Base-by-base conservation (phyloP, 2,113 vertebrate species). In the Chrysochloris asiatica region DNA sequence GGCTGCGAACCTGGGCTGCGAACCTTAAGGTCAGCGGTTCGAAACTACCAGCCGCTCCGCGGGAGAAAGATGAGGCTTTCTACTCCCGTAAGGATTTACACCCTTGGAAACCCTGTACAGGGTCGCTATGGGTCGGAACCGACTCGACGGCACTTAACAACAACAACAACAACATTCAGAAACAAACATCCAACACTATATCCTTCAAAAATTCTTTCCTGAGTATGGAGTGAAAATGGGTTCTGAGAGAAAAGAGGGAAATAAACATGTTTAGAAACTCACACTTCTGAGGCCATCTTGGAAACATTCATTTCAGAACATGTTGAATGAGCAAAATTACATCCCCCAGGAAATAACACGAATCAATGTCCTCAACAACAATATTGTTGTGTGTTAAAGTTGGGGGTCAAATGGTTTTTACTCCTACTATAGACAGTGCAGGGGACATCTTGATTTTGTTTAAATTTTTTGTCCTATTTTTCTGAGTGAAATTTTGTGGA, bases 181-280 rank as follows among this genome's bases (percentile, higher is more conserved):
- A 94, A 88, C 52, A 43, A 73, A 86, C 12, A 61, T 30, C 36
- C 41, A 19, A 88, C 85, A 79, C 22, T 48, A 36, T 90, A 61
- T 45, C 43, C n/a, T 86, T 73, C 28, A 67, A 8, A 83, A 67
- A 59, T 86, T n/a, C 4, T 91, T 6, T 36, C 19, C 10, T 41
- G 4, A 45, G 43, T 13, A 5, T 47, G 54, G 36, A n/a, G n/a
- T 79, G 48, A 82, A n/a, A 82, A 21, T 79, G 24, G 82, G 43
- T 30, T 56, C 16, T 93, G 52, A 90, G 22, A 14, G 45, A 36
- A 86, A 38, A 89, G 19, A 79, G 47, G 47, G 75, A 83, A 92
- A 73, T 81, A 59, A 88, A 43, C 67, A 72, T 88, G n/a, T 75
- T 93, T 75, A 89, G 47, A 89, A 91, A 92, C 59, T 65, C 71